Base-by-base conservation (phyloP, 2,113 vertebrate genomes). In the Sisor rabdophorus region DNA sequence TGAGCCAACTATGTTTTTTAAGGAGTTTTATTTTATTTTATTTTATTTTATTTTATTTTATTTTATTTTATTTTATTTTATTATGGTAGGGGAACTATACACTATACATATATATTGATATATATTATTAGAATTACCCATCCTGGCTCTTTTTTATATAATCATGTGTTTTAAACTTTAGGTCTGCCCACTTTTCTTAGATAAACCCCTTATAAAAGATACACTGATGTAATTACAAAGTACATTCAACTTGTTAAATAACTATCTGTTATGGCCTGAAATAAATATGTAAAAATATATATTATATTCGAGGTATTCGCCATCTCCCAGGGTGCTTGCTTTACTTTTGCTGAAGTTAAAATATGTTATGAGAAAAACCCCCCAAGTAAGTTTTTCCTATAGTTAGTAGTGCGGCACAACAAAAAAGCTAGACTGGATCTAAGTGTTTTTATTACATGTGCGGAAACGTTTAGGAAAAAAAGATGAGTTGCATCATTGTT, bases 261-360 rank as follows among this genome's bases (percentile, higher is more conserved):
- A 24, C 44, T 44, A 52, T 6, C 16, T 24, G 47, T 70, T 70
- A 70, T 22, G 59, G 30, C 32, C 32, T 26, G 54, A 3, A 47
- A 19, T 72, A 59, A 72, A 73, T 36, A 19, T 71, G 20, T 40
- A 30, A 22, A 32, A 71, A 61, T 3, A 32, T 28, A 8, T 67
- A 36, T 36, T 36, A 36, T 36, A n/a, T n/a, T n/a, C n/a, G n/a
- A n/a, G n/a, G 10, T 56, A 16, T 90, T 91, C 82, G 95, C 94
- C 93, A 72, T 89, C 86, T 50, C 83, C 82, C 7, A 79, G 67
- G 32, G 80, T 85, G 74, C 84, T 88, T 64, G 84, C 40, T 79
- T 82, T 89, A 74, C 91, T 87, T 65, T 94, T 91, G 12, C 85
- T 88, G 79, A 96, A 93, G 40, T 92, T 92, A 80, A 95, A 86